Evolutionary conservation across 2,113 vertebrate genomes (phyloP).

Genomic region (Theristicus caerulescens): DNA sequence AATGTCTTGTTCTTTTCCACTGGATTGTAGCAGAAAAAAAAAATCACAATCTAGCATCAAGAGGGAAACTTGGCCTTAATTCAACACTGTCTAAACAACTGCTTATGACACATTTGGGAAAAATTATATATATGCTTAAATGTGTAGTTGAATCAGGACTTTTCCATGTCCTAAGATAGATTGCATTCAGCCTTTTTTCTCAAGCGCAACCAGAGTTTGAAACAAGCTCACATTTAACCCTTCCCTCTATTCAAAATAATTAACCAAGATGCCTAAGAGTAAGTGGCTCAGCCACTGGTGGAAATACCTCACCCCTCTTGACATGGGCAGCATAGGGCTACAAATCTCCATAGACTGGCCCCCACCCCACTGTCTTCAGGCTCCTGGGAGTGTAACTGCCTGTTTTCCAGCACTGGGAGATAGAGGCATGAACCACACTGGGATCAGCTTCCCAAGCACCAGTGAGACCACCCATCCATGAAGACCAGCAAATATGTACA

Average conservation of each 20-base stretch:
- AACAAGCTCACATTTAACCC: neutral
- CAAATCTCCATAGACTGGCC: neutral
- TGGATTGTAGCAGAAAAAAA: neutral
- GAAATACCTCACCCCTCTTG: neutral
- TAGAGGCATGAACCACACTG: neutral
- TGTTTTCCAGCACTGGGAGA: neutral
- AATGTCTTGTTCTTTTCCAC: neutral
- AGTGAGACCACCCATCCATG: rapidly evolving
- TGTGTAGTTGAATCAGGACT: neutral
- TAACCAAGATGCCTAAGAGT: neutral
- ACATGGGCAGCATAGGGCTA: neutral
- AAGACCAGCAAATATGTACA: neutral
- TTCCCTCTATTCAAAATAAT: neutral
- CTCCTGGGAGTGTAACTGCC: rapidly evolving
- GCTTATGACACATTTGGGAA: neutral
- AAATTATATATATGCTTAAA: neutral
- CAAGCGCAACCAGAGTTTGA: neutral
- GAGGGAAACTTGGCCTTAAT: neutral
- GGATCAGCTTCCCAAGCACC: neutral
- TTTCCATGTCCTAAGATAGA: neutral
- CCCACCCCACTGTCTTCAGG: neutral
- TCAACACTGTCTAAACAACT: neutral
- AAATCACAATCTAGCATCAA: neutral
- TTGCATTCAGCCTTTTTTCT: neutral
- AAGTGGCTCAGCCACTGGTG: neutral